phyloP scores from a whole-genome alignment of 1,140 invertebrate genomes.

The Megalopta genalis region DNA sequence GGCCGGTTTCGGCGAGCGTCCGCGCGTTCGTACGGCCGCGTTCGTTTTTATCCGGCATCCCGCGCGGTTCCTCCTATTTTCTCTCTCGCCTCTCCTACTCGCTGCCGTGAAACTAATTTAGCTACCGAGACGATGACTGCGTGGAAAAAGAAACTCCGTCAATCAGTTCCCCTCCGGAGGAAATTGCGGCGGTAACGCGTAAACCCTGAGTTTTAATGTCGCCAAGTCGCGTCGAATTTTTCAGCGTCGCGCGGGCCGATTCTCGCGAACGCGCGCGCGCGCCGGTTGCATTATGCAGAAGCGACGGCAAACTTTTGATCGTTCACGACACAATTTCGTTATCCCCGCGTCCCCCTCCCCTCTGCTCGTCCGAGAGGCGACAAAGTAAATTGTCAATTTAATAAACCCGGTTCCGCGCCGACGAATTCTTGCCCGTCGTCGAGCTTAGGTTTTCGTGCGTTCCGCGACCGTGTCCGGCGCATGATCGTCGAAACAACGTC shows the following conservation, averaged over 20 bases:
- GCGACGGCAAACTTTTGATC: background rate
- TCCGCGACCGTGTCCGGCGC: too few species aligned
- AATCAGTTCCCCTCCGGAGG: slow-evolving; percentile 17
- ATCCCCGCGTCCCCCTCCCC: background rate
- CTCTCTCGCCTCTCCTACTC: background rate
- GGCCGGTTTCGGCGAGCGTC: slow-evolving; percentile 4
- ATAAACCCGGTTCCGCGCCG: too few species aligned
- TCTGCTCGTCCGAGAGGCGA: too few species aligned
- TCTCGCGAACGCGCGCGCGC: background rate
- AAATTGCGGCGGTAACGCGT: slow-evolving; percentile 40
- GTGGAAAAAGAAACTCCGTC: slow-evolving; percentile 24
- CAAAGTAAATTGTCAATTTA: too few species aligned
- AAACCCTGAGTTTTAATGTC: slow-evolving; percentile 45
- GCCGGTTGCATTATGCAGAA: background rate
- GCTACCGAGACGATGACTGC: slow-evolving; percentile 42
- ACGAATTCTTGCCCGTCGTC: too few species aligned
- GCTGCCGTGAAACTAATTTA: slow-evolving; percentile 39
- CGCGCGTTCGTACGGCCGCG: slow-evolving; percentile 16
- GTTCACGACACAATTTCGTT: background rate
- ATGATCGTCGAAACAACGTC: too few species aligned
- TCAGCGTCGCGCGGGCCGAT: background rate
- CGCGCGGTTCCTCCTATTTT: background rate
- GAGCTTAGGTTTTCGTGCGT: too few species aligned
- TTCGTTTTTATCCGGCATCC: slow-evolving; percentile 16
- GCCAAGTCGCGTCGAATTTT: slow-evolving; percentile 19